Evolutionary conservation across 2,113 vertebrate species (phyloP).

Genomic region (Sturnus vulgaris): DNA sequence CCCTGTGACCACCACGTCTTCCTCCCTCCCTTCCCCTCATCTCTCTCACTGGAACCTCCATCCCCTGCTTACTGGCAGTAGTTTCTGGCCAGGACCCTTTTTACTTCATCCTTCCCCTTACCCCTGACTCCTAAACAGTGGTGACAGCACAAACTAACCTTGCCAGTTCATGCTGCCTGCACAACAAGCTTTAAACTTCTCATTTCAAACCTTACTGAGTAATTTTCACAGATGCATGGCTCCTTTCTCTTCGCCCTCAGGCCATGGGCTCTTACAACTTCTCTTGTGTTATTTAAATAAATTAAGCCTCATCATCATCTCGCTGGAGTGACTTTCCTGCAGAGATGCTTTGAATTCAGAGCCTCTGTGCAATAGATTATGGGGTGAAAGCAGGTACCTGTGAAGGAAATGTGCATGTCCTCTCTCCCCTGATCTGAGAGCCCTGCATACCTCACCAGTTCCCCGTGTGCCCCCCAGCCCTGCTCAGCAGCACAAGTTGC

Average conservation of each 20-base stretch:
- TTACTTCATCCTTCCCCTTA: background rate
- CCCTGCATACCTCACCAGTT: rapidly evolving
- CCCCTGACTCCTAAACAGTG: background rate
- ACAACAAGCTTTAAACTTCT: background rate
- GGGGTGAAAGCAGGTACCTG: background rate
- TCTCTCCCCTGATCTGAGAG: background rate
- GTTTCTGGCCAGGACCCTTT: background rate
- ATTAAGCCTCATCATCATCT: background rate
- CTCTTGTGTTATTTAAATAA: background rate
- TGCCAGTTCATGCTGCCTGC: background rate
- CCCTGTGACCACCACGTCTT: background rate
- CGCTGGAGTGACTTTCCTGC: background rate
- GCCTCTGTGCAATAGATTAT: background rate
- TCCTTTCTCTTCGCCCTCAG: background rate
- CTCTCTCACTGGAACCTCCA: background rate
- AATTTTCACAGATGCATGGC: background rate
- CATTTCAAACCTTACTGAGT: slow-evolving; percentile 21
- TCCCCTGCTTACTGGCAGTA: rapidly evolving
- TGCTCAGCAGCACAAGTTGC: background rate
- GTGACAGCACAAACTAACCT: background rate
- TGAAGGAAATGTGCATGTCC: background rate
- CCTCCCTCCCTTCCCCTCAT: background rate
- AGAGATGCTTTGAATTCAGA: background rate
- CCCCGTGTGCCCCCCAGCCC: background rate
- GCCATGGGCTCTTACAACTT: background rate